Evolutionary conservation across 2,797 vertebrate species (phyloP).

Genomic region (Sorex maritimensis): DNA sequence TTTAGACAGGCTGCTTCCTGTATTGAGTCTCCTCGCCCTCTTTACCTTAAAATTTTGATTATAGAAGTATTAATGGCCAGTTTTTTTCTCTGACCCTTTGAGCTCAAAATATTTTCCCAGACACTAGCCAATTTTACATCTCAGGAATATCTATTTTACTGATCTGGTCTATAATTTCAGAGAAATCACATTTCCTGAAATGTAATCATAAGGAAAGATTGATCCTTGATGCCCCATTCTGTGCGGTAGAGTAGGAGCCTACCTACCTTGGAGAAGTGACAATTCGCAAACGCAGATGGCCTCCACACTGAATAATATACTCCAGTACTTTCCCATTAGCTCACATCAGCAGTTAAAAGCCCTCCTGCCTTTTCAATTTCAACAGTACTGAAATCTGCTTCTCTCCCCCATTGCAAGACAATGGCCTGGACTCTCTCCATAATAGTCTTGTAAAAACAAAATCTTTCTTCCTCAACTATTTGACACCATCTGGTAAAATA

Average conservation of each 20-base stretch:
- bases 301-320: neutral
- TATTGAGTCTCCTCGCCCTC: neutral
- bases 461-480: neutral
- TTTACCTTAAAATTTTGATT: neutral
- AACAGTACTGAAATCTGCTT: neutral
- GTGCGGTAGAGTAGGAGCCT: too few species aligned
- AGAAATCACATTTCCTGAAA: neutral
- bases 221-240: neutral
- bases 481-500: neutral
- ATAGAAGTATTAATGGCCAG: neutral
- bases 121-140: neutral
- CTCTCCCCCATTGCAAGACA: neutral
- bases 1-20: neutral
- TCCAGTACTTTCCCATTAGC: neutral
- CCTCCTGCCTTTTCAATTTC: neutral
- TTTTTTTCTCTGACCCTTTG: neutral
- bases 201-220: neutral
- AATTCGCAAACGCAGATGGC: neutral
- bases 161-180: neutral
- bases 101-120: neutral
- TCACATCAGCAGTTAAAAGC: neutral
- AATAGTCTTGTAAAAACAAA: neutral
- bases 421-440: neutral
- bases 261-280: neutral
- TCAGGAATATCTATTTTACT: neutral